A percentile compares a stretch with the other conserved stretches of the same genome.
phyloP scores from a whole-genome alignment of 2,888 invertebrate genomes.

The Flexamia atlantica region DNA sequence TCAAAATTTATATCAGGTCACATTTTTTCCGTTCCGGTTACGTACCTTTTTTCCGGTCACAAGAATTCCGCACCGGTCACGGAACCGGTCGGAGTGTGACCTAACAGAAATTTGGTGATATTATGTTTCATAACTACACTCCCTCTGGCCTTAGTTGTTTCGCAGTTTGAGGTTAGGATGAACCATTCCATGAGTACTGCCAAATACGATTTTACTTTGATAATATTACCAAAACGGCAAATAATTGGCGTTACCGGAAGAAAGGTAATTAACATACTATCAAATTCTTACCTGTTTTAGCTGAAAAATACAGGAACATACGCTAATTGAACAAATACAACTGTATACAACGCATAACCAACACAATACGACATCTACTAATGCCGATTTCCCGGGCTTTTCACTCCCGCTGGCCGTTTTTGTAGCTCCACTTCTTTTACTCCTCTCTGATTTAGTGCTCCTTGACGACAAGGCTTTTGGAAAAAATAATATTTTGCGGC shows the following conservation, averaged over 20 bases:
- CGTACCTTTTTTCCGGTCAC: not conserved
- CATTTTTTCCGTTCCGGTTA: not conserved
- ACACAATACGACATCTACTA: not conserved
- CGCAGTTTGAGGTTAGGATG: too few species aligned
- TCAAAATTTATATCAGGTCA: not conserved
- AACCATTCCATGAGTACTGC: too few species aligned
- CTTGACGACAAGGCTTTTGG: not conserved
- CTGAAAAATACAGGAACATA: not conserved
- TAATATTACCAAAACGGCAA: not conserved
- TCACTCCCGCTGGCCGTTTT: not conserved
- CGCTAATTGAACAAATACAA: not conserved
- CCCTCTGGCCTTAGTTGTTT: too few species aligned
- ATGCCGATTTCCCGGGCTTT: not conserved
- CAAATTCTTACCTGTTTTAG: not conserved
- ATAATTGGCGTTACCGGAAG: not conserved
- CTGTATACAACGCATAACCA: not conserved
- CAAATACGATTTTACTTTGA: too few species aligned
- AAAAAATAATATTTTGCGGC: not conserved
- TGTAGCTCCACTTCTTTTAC: not conserved
- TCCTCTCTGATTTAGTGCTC: not conserved
- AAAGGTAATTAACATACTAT: not conserved
- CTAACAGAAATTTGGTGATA: not conserved
- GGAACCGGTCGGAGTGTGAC: not conserved
- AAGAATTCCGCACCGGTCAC: not conserved
- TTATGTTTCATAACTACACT: not conserved